Percentiles rank a stretch among this genome's conserved stretches.
phyloP scores from a whole-genome alignment of 2,113 vertebrate species.

The Sula dactylatra region DNA sequence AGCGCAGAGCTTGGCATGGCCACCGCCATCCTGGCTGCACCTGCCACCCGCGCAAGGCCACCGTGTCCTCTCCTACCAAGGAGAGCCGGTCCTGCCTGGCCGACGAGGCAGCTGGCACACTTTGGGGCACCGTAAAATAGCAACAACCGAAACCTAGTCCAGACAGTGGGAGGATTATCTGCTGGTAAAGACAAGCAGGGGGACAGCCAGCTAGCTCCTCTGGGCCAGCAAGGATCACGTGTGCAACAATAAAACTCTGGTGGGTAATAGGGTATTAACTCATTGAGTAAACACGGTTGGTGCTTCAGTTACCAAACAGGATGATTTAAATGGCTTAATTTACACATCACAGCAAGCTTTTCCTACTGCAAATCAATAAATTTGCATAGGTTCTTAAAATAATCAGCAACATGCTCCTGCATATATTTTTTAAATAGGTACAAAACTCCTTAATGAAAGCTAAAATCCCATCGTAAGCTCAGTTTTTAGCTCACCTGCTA shows the following conservation, averaged over 20 bases:
- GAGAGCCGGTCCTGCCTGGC: background rate
- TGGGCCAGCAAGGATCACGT: background rate
- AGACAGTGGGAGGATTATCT: background rate
- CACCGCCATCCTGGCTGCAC: background rate
- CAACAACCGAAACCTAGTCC: background rate
- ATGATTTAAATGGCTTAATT: conserved; percentile 54
- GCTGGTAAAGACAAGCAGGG: background rate
- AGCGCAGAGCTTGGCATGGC: background rate
- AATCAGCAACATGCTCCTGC: conserved; percentile 34
- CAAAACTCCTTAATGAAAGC: conserved; percentile 31
- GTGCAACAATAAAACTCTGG: background rate
- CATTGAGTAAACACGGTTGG: background rate
- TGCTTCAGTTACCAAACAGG: background rate
- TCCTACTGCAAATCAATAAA: conserved; percentile 43
- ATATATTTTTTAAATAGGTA: conserved; percentile 47
- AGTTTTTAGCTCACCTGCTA: background rate
- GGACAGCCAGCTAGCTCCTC: background rate
- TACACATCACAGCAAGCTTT: conserved; percentile 43
- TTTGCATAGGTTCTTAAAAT: conserved; percentile 55
- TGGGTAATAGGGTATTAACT: background rate
- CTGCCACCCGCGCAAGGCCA: accelerated
- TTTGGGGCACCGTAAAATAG: background rate
- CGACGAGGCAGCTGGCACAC: background rate
- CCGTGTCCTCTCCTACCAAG: accelerated
- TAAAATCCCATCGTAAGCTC: background rate